Conservation (phyloP, 2,888 invertebrate genomes). For the Polyploca ridens region DNA sequence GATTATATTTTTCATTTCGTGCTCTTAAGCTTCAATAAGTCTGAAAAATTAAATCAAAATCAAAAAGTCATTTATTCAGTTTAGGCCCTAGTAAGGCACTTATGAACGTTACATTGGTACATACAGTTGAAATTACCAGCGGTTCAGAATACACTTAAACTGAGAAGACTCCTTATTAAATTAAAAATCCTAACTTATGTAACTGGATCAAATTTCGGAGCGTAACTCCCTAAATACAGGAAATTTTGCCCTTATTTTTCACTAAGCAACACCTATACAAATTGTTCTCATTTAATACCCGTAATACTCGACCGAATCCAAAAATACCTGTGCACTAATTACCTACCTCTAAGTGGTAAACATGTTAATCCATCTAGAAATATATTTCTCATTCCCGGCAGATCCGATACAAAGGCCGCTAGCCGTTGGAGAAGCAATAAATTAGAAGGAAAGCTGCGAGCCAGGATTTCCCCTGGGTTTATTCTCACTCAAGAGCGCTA, state of each 20-base stretch:
- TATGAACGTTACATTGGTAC: no score
- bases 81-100: no score
- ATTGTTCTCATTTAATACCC: background rate
- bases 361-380: conserved; percentile 80
- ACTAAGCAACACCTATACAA: background rate
- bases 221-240: background rate
- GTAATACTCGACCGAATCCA: conserved; percentile 20
- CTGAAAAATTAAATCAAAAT: no score
- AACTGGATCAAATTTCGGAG: background rate
- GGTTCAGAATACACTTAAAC: no score
- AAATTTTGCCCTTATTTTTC: background rate
- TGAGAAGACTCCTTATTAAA: no score
- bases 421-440: conserved; percentile 80
- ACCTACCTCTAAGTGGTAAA: conserved; percentile 67
- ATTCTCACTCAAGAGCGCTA: conserved; percentile 83
- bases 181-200: background rate
- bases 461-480: conserved; percentile 84
- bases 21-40: no score
- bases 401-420: conserved; percentile 82
- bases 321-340: conserved; percentile 69
- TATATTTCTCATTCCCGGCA: conserved; percentile 78
- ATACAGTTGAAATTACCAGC: no score
- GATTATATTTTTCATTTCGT: no score
- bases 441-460: conserved; percentile 82
- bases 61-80: no score